Evolutionary conservation across 2,797 vertebrate genomes (phyloP).

Genomic region (Eidolon dupreanum): DNA sequence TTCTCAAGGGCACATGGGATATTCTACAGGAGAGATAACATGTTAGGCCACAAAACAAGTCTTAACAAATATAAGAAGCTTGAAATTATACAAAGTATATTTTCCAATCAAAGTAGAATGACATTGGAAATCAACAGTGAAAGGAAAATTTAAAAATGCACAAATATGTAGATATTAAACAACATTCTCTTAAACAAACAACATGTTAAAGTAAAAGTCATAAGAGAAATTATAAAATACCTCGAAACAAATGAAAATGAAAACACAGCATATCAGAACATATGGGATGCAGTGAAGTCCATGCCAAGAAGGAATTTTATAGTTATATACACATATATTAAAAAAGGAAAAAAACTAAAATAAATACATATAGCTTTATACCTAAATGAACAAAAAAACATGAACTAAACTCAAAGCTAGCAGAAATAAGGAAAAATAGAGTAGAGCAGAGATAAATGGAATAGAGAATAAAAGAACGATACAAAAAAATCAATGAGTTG

Average conservation of each 20-base stretch:
- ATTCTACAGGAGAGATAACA: background rate
- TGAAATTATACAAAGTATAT: background rate
- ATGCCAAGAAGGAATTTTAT: background rate
- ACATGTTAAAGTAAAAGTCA: background rate
- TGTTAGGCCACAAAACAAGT: background rate
- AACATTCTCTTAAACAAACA: background rate
- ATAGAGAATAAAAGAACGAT: background rate
- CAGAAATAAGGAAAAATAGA: background rate
- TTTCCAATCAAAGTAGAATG: background rate
- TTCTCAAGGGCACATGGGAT: background rate
- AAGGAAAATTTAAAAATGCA: background rate
- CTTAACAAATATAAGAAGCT: background rate
- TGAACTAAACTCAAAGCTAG: background rate
- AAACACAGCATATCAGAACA: background rate
- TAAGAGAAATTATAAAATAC: background rate
- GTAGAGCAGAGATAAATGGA: background rate
- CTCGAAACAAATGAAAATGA: background rate
- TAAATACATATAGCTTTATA: background rate
- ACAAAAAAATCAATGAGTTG: background rate
- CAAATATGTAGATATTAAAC: background rate
- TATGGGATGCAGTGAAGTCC: background rate
- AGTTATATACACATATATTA: background rate
- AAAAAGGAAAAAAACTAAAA: background rate
- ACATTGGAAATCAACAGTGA: background rate
- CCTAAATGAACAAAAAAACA: background rate